Base-by-base conservation (phyloP, 2,797 vertebrate species). In the Morus bassanus region DNA sequence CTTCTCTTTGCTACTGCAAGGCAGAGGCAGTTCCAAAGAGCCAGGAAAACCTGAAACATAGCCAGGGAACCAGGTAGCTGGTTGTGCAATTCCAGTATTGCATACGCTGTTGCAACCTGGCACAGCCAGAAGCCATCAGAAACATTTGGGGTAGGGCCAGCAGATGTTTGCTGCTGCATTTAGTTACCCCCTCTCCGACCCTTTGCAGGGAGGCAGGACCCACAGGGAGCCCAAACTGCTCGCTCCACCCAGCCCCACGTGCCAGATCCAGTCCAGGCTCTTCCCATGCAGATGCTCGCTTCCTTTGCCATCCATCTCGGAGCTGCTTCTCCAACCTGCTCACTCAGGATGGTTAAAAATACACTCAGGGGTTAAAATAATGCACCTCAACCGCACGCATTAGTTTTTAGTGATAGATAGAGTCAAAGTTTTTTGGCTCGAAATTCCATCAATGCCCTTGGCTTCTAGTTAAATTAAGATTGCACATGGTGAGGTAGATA, bases 171-270 rank as follows among this genome's bases (percentile, higher is more conserved):
- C 45, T 72, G 45, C 19, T 61, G 57, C 25, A 41, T 43, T 73
- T 35, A 21, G 16, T 46, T 54, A 46, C 8, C 24, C 18, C 2
- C 5, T 46, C 22, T 57, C 31, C 0, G 0, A 90, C 13, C 37
- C 59, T 25, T 5, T 23, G 45, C 75, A 31, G 33, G 56, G 24
- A 78, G 57, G 22, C 37, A 83, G 16, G 54, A 43, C 33, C 48
- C 41, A n/a, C 30, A 43, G 27, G 24, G 41, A 68, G 27, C 46
- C 60, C 43, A 15, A 54, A 59, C 9, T 10, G 48, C 70, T 91
- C 15, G 0, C 37, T 67, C 50, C 46, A 45, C 7, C 19, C 73
- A 54, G 43, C n/a, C n/a, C 18, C 39, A 63, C 0, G 1, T 35
- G 54, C 72, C 93, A 82, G 9, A 79, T n/a, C 23, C 54, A 63